phyloP scores from a whole-genome alignment of 1,140 invertebrate species.

The Heliothis subflexa region DNA sequence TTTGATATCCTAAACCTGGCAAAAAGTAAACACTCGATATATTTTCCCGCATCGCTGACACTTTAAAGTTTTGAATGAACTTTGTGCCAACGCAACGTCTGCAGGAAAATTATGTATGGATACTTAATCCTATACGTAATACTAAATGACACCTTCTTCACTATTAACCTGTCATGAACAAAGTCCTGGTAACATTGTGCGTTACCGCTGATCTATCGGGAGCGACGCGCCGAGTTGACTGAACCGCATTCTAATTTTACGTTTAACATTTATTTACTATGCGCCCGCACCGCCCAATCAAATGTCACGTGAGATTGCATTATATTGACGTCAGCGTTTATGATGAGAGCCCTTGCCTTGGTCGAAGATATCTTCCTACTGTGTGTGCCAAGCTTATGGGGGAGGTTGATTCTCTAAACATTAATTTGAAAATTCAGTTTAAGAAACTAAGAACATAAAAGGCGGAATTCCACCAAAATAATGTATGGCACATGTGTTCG shows the following conservation, averaged over 20 bases:
- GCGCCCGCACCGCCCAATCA: slow-evolving; percentile 36
- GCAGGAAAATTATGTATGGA: background rate
- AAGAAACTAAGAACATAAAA: too few species aligned
- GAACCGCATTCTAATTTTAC: slow-evolving; percentile 52
- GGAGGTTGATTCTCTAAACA: background rate
- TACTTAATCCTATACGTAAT: background rate
- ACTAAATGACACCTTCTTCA: background rate
- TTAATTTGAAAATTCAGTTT: background rate
- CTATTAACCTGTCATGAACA: background rate
- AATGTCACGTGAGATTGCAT: slow-evolving; percentile 42
- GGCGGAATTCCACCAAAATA: too few species aligned
- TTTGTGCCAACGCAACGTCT: too few species aligned
- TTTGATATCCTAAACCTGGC: too few species aligned
- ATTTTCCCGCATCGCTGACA: too few species aligned
- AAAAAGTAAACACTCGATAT: too few species aligned
- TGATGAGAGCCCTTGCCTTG: slow-evolving; percentile 1
- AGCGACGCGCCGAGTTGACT: slow-evolving; percentile 41
- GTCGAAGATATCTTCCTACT: background rate
- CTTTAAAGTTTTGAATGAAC: too few species aligned
- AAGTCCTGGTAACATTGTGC: slow-evolving; percentile 15
- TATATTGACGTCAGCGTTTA: slow-evolving; percentile 21
- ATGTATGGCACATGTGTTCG: too few species aligned
- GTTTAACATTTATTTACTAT: slow-evolving; percentile 52
- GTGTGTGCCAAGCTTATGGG: slow-evolving; percentile 11
- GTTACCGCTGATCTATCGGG: slow-evolving; percentile 38